Evolutionary conservation across 2,888 invertebrate genomes (phyloP).

Genomic region (Neoscelio sp.): DNA sequence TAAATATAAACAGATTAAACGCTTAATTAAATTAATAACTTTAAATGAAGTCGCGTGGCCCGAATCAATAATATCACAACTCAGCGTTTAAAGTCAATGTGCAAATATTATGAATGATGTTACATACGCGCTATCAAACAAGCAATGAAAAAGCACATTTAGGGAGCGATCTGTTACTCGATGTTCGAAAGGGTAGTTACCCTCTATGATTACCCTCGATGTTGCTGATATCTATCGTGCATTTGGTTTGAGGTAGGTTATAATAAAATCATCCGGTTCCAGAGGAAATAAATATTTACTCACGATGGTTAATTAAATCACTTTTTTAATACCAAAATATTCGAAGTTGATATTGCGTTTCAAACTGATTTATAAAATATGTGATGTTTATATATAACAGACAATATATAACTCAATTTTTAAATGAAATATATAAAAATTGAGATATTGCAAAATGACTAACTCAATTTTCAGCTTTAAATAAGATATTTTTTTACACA

Average conservation of each 20-base stretch:
- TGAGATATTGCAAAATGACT: too few relatives aligned
- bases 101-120: conserved; percentile 45
- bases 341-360: background rate
- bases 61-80: conserved; percentile 21
- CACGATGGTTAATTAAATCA: conserved; percentile 36
- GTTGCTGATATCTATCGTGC: conserved; percentile 50
- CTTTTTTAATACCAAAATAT: conserved; percentile 28
- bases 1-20: conserved; percentile 26
- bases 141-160: conserved; percentile 52
- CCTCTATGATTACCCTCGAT: conserved; percentile 58
- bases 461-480: too few relatives aligned
- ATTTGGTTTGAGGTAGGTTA: conserved; percentile 59
- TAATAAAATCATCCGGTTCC: conserved; percentile 57
- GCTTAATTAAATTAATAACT: conserved; percentile 38
- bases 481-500: too few relatives aligned
- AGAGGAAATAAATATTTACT: conserved; percentile 53
- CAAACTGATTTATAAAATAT: background rate
- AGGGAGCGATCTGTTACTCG: conserved; percentile 59
- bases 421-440: too few relatives aligned
- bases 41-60: conserved; percentile 28
- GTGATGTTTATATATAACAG: too few relatives aligned
- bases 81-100: conserved; percentile 36
- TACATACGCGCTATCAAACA: conserved; percentile 31
- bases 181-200: conserved; percentile 46
- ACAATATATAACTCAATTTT: too few relatives aligned